These are phyloP conservation scores for Antrozous pallidus DNA, from an alignment of 2,797 vertebrate genomes.

Conservation along the genomic window DNA sequence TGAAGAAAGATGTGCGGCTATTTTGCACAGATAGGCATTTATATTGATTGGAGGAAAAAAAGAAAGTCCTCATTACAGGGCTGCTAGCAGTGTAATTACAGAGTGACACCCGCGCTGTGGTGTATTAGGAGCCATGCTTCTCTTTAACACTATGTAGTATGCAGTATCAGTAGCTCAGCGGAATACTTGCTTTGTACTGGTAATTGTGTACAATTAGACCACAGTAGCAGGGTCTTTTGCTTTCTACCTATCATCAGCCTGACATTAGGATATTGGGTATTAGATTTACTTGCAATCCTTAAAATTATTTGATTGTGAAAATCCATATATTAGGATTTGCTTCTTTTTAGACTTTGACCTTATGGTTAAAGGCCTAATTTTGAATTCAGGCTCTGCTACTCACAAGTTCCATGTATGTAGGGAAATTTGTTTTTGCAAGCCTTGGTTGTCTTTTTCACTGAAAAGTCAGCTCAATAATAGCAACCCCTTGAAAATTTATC, in stretches of 20 bases:
- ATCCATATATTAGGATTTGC: not conserved
- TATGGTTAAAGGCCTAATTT: not conserved
- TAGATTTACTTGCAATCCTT: not conserved
- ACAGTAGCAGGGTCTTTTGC: slow-evolving; percentile 32
- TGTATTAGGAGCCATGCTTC: slow-evolving; percentile 4
- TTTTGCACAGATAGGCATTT: slow-evolving; percentile 60
- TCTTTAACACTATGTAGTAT: slow-evolving; percentile 49
- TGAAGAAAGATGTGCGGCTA: not conserved
- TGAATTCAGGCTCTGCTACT: not conserved
- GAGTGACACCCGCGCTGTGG: not conserved
- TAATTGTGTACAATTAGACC: slow-evolving; percentile 65
- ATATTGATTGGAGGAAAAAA: slow-evolving; percentile 50
- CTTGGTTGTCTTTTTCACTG: not conserved
- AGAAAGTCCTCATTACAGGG: slow-evolving; percentile 54
- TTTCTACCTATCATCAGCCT: not conserved
- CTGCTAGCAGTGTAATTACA: slow-evolving; percentile 47
- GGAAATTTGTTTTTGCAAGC: not conserved
- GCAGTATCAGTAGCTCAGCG: not conserved
- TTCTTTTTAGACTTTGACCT: not conserved
- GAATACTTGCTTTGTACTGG: slow-evolving; percentile 31
- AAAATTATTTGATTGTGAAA: not conserved
- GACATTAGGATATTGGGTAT: not conserved
- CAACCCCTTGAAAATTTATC: not conserved
- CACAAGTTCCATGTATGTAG: not conserved
- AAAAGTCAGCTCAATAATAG: not conserved